phyloP scores from a whole-genome alignment of 1,140 invertebrate genomes.

The Atta colombica region DNA sequence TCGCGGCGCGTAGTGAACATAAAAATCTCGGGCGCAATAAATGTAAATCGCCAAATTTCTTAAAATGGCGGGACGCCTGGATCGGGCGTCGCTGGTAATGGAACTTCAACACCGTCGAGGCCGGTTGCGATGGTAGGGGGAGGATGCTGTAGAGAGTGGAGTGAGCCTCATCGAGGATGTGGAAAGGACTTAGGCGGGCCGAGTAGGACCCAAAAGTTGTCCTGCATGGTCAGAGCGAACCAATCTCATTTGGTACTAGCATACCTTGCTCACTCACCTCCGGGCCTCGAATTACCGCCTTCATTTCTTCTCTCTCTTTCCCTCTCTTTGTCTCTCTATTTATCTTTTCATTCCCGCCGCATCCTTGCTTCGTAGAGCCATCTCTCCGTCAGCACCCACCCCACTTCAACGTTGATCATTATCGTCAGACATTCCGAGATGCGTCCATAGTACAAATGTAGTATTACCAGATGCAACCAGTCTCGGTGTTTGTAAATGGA shows the following conservation, averaged over 20 bases:
- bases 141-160: background rate
- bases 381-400: conserved; percentile 55
- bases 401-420: conserved; percentile 72
- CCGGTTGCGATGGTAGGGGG: conserved; percentile 29
- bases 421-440: conserved; percentile 75
- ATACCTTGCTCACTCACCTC: conserved; percentile 74
- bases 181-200: conserved; percentile 67
- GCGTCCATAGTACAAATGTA: conserved; percentile 69
- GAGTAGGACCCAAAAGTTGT: conserved; percentile 72
- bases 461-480: conserved; percentile 48
- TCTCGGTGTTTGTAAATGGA: conserved; percentile 30
- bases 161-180: conserved; percentile 62
- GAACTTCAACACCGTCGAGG: conserved; percentile 72
- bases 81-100: conserved; percentile 73
- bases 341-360: background rate
- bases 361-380: conserved; percentile 36
- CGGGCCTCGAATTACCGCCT: conserved; percentile 71
- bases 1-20: conserved; percentile 32
- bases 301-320: conserved; percentile 9
- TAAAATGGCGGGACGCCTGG: conserved; percentile 22
- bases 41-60: conserved; percentile 69
- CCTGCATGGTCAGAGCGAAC: conserved; percentile 65
- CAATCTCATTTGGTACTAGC: conserved; percentile 78
- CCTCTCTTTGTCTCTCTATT: background rate
- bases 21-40: conserved; percentile 58